phyloP scores from a whole-genome alignment of 2,113 vertebrate genomes.

The Pollimyrus isidori region DNA sequence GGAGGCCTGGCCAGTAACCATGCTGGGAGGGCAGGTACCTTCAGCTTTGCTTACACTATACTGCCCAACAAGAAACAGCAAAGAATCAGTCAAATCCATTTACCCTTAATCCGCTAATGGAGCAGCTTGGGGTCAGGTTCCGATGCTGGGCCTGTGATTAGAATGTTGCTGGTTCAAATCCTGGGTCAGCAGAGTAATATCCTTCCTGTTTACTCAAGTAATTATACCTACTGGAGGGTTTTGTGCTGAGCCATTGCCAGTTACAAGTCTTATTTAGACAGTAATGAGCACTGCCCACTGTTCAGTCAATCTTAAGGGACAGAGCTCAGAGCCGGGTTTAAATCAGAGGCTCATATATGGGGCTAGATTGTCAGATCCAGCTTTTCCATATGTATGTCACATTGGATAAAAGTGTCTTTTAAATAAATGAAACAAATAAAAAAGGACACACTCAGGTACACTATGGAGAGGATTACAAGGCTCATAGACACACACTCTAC shows the following conservation, averaged over 20 bases:
- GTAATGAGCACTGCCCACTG: not conserved
- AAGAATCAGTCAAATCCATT: not conserved
- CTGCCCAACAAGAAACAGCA: not conserved
- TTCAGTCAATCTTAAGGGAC: not conserved
- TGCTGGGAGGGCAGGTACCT: not conserved
- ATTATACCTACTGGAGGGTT: not conserved
- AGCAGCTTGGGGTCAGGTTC: not conserved
- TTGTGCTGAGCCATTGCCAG: not conserved
- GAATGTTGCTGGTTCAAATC: not conserved
- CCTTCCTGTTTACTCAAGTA: not conserved
- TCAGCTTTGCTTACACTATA: not conserved
- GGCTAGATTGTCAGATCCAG: not conserved
- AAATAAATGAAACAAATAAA: not conserved
- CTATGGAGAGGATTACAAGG: not conserved
- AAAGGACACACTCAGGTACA: not conserved
- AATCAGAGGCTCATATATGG: not conserved
- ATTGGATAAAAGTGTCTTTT: not conserved
- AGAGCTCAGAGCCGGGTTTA: not conserved
- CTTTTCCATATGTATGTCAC: not conserved
- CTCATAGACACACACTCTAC: not conserved
- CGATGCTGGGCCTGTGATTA: not conserved
- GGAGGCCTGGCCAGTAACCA: not conserved
- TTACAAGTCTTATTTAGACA: not conserved
- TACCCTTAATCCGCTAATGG: not conserved
- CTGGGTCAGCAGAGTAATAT: not conserved